Base-by-base conservation (phyloP, 2,888 invertebrate genomes). In the Aspidiotus rigidus region DNA sequence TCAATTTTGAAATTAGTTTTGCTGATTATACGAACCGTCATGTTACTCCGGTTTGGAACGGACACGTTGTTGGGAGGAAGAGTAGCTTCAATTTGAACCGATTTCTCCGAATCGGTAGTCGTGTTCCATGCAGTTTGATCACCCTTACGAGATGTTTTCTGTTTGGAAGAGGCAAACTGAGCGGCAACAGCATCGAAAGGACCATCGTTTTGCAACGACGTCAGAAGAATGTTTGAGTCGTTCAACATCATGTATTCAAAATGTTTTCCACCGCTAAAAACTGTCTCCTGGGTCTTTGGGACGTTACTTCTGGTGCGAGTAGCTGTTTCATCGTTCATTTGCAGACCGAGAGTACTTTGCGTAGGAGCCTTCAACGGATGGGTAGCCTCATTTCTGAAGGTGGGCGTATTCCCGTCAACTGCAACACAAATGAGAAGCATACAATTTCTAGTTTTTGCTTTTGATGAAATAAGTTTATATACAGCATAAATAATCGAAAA, bases 331-430 rank as follows among this genome's bases (percentile, higher is more conserved):
- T 66, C 66, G 49, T 49, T 59, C 59, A 66, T 66, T 49, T 66
- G 66, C 40, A 66, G 11, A 13, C 59, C 59, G 11, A 59, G 28
- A 7, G 71, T 72, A 44, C 69, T 69, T 17, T 70, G 69, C 15
- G 71, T 72, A 7, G 71, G 71, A 13, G 70, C 71, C 39, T 72
- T 72, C 13, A 72, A 42, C 63, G 71, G 71, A 39, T 72, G 70
- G 40, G 71, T 72, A 10, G 71, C 71, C 41, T 72, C 71, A 59
- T 72, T 72, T n/a, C 71, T 64, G 13, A 71, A 72, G 44, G 71
- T 69, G 16, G 60, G 62, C 44, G 71, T 72, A 49, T 66, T 59
- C 0, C 66, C 66, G 13, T 2, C 41, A 28, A 28, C 28, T 28
- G 28, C 1, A 28, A 28, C 28, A 28, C 1, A 28, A 3, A 28